Evolutionary conservation across 2,113 vertebrate genomes (phyloP).

Genomic region (Galemys pyrenaicus): DNA sequence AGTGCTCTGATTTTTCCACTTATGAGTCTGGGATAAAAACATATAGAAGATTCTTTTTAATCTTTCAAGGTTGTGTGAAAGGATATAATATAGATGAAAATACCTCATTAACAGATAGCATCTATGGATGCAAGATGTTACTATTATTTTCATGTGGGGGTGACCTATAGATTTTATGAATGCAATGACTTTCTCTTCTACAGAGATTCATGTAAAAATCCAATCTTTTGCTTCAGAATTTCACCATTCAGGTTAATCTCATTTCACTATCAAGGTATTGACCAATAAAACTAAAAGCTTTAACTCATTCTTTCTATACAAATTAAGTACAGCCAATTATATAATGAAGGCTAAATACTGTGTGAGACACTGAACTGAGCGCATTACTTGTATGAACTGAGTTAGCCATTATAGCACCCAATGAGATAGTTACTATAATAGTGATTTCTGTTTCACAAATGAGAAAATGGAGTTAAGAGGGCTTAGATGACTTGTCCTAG

Average conservation of each 20-base stretch:
- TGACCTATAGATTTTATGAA: neutral
- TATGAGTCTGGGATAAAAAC: neutral
- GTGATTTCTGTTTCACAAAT: neutral
- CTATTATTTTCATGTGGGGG: neutral
- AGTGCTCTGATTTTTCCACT: neutral
- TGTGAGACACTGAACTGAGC: neutral
- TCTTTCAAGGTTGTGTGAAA: neutral
- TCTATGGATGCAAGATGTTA: neutral
- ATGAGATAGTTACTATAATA: neutral
- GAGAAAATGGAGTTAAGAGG: neutral
- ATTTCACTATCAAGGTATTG: neutral
- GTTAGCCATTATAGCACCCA: neutral
- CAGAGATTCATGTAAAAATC: neutral
- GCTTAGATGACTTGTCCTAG: neutral
- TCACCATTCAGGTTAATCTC: neutral
- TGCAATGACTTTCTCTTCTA: neutral
- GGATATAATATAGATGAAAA: neutral
- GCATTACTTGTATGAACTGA: neutral
- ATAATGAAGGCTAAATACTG: neutral
- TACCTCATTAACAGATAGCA: neutral
- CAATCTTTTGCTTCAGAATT: slow-evolving; percentile 32
- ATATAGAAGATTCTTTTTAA: neutral
- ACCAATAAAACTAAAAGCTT: neutral
- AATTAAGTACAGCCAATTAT: neutral
- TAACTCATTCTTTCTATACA: neutral